Evolutionary conservation across 2,888 invertebrate species (phyloP).

Genomic region (Lordiphosa andalusiaca): DNA sequence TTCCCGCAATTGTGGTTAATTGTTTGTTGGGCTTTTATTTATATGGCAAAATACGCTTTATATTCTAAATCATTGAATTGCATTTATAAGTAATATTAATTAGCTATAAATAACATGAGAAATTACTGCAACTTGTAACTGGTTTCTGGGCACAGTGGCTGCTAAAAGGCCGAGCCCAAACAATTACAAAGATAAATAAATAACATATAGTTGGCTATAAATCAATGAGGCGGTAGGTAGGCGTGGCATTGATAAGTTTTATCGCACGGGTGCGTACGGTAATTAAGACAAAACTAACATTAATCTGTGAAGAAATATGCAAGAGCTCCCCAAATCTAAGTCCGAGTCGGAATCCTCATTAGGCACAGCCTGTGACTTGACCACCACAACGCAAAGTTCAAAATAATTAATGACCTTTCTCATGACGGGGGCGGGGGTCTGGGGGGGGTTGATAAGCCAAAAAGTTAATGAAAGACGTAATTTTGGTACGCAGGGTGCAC

Average conservation of each 20-base stretch:
- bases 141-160: slow-evolving; percentile 52
- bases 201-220: slow-evolving; percentile 66
- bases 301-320: slow-evolving; percentile 51
- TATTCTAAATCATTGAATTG: slow-evolving; percentile 71
- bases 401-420: slow-evolving; percentile 78
- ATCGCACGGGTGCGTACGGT: slow-evolving; percentile 67
- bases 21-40: slow-evolving; percentile 54
- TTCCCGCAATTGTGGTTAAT: slow-evolving; percentile 31
- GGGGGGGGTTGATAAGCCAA: slow-evolving; percentile 34
- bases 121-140: slow-evolving; percentile 51
- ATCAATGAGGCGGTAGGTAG: slow-evolving; percentile 46
- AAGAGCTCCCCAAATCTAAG: slow-evolving; percentile 14
- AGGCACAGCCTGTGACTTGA: slow-evolving; percentile 69
- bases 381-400: slow-evolving; percentile 70
- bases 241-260: slow-evolving; percentile 61
- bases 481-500: slow-evolving; percentile 44
- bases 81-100: slow-evolving; percentile 74
- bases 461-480: slow-evolving; percentile 78
- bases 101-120: slow-evolving; percentile 71
- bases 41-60: slow-evolving; percentile 48
- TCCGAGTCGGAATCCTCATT: slow-evolving; percentile 53
- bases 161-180: slow-evolving; percentile 38
- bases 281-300: slow-evolving; percentile 68
- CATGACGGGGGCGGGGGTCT: slow-evolving; percentile 4
- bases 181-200: slow-evolving; percentile 60